Evolutionary conservation across 2,113 vertebrate species (phyloP).

Genomic region (Prietella phreatophila): DNA sequence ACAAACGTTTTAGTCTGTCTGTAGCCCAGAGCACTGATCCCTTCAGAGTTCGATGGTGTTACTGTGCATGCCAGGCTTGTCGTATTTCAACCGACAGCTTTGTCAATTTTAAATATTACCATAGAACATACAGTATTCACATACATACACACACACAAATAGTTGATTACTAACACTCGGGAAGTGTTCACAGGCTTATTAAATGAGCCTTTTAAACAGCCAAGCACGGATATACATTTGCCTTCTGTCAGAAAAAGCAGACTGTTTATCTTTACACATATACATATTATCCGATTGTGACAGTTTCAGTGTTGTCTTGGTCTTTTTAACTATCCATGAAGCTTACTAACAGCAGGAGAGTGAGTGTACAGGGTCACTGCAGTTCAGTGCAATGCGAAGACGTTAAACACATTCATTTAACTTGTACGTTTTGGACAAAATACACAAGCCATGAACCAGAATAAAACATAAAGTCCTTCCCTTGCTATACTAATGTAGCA

Average conservation of each 20-base stretch:
- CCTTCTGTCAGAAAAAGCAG: background rate
- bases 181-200: background rate
- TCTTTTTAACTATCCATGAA: background rate
- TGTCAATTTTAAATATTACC: background rate
- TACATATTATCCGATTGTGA: background rate
- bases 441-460: background rate
- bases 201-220: background rate
- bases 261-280: background rate
- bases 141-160: background rate
- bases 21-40: background rate
- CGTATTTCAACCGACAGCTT: background rate
- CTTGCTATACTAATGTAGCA: too few relatives aligned
- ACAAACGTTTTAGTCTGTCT: background rate
- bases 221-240: background rate
- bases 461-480: too few relatives aligned
- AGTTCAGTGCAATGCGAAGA: background rate
- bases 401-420: background rate
- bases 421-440: background rate
- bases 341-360: background rate
- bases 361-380: too few relatives aligned
- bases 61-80: background rate
- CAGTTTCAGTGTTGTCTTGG: background rate
- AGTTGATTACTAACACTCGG: background rate
- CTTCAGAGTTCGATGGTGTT: background rate
- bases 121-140: background rate